A percentile compares a stretch with the other conserved stretches of the same genome.
Evolutionary conservation across 2,113 vertebrate genomes (phyloP).

Genomic region (Origma solitaria): DNA sequence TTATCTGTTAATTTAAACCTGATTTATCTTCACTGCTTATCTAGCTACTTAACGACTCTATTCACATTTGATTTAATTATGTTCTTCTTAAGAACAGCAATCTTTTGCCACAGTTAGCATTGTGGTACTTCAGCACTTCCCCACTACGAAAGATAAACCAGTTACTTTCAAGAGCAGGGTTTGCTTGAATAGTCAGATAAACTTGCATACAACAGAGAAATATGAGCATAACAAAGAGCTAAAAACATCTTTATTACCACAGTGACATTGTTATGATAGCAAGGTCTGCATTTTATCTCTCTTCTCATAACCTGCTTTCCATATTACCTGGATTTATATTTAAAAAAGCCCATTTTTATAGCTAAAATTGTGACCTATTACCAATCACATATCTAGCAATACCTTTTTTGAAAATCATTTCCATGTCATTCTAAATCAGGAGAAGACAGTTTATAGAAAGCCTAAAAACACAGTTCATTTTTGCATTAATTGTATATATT

Average conservation of each 20-base stretch:
- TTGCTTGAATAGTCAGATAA: background rate
- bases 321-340: background rate
- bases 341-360: background rate
- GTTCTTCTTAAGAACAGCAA: background rate
- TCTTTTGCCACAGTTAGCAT: background rate
- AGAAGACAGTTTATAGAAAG: background rate
- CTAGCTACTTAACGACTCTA: background rate
- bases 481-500: background rate
- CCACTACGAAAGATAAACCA: background rate
- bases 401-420: background rate
- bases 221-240: background rate
- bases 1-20: background rate
- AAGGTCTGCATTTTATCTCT: background rate
- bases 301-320: background rate
- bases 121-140: background rate
- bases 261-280: background rate
- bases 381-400: background rate
- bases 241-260: background rate
- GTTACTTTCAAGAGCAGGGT: background rate
- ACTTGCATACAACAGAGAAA: background rate
- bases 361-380: background rate
- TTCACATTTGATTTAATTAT: background rate
- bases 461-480: background rate
- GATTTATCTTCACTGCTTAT: background rate
- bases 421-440: background rate